These are phyloP conservation scores for Protobothrops flavoviridis DNA, from an alignment of 2,113 vertebrate species.

Conservation along the genomic window DNA sequence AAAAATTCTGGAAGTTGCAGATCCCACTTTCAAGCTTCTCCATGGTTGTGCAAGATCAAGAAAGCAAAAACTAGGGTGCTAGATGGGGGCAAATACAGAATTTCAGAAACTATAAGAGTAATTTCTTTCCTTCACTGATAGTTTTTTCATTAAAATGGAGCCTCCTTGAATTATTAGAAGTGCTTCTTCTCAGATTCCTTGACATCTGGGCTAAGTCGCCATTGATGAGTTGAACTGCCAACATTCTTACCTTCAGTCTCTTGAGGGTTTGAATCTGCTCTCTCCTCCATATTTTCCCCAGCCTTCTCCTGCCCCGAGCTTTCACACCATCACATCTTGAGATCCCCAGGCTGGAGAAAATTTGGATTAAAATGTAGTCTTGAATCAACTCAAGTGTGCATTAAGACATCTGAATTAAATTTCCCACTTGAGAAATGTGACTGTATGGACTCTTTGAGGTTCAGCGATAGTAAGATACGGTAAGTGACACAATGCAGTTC, in stretches of 20 bases:
- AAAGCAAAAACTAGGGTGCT: not conserved
- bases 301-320: not conserved
- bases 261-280: not conserved
- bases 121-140: not conserved
- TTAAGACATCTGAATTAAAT: constrained; percentile 7
- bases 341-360: constrained; percentile 9
- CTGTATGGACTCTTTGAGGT: not conserved
- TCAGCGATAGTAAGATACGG: not conserved
- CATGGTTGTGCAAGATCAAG: not conserved
- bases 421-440: not conserved
- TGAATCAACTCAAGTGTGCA: constrained; percentile 1
- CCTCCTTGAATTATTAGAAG: not conserved
- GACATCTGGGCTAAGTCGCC: not conserved
- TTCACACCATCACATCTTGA: not conserved
- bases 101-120: not conserved
- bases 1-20: not conserved
- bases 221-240: not conserved
- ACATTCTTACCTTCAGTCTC: not conserved
- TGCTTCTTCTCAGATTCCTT: not conserved
- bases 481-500: not conserved
- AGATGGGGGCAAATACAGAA: not conserved
- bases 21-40: not conserved
- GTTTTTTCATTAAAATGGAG: not conserved
- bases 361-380: constrained; percentile 39
- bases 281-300: not conserved